Conservation (phyloP, 2,888 invertebrate species). For the Eupithecia inturbata region DNA sequence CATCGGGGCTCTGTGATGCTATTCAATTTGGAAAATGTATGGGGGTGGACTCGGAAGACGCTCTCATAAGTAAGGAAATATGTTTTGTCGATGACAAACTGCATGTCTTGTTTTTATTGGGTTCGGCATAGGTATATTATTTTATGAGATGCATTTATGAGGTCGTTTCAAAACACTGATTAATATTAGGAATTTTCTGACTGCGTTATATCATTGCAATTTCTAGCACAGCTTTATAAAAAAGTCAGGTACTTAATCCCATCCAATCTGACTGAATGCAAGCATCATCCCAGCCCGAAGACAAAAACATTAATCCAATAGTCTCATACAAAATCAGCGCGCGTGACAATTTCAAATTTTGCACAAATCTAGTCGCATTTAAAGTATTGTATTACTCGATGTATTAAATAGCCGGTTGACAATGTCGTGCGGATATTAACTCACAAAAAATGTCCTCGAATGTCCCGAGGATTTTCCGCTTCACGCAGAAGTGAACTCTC, state of each 20-base stretch:
- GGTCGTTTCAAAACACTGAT: background rate
- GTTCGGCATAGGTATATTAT: background rate
- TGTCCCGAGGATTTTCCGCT: constrained; percentile 84
- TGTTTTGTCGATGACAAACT: constrained; percentile 20
- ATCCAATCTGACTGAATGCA: constrained; percentile 13
- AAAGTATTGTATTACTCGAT: constrained; percentile 83
- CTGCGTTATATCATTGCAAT: background rate
- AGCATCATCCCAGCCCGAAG: constrained; percentile 43
- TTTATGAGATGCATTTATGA: constrained; percentile 6
- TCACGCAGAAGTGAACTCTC: constrained; percentile 81
- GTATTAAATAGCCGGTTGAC: constrained; percentile 83
- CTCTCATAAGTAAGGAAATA: constrained; percentile 31
- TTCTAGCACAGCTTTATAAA: background rate
- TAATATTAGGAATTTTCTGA: background rate
- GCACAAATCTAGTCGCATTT: constrained; percentile 83
- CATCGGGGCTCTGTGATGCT: constrained; percentile 61
- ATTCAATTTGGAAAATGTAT: constrained; percentile 69
- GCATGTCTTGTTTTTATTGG: constrained; percentile 11
- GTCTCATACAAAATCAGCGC: constrained; percentile 71
- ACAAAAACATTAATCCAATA: constrained; percentile 75
- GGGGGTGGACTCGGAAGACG: constrained; percentile 54
- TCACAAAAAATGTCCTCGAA: constrained; percentile 84
- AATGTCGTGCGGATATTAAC: constrained; percentile 84
- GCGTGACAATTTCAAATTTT: constrained; percentile 82
- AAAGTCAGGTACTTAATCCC: constrained; percentile 16